phyloP scores from a whole-genome alignment of 2,113 vertebrate species.

The Oreochromis spilurus region DNA sequence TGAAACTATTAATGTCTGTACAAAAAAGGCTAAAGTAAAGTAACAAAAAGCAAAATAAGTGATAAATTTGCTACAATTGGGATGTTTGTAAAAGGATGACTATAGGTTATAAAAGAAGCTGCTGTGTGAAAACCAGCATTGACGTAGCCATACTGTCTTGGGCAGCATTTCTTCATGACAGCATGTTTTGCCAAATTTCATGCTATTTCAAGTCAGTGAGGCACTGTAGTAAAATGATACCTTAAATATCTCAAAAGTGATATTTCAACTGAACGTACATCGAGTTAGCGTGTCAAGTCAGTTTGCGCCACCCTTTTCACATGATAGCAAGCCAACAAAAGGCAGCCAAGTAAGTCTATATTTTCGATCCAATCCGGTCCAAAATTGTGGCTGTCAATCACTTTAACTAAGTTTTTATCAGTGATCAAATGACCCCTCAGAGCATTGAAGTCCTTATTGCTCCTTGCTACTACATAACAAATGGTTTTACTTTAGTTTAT shows the following conservation, averaged over 20 bases:
- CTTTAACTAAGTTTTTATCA: neutral
- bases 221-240: neutral
- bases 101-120: neutral
- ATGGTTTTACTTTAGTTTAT: slow-evolving; percentile 2
- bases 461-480: slow-evolving; percentile 2
- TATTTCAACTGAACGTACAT: neutral
- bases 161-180: neutral
- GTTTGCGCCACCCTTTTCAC: neutral
- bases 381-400: slow-evolving; percentile 23
- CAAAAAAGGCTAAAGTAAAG: neutral
- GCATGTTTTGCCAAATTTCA: neutral
- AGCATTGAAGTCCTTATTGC: neutral
- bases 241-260: neutral
- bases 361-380: neutral
- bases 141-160: neutral
- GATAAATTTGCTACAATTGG: neutral
- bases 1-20: neutral
- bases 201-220: neutral
- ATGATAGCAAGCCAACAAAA: neutral
- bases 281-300: neutral
- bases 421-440: neutral
- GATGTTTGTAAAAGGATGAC: neutral
- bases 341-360: slow-evolving; percentile 11
- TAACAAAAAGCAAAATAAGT: neutral
- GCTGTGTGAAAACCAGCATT: neutral